These are phyloP conservation scores for Taenaris catops DNA, from an alignment of 2,888 invertebrate species.

Conservation along the genomic window DNA sequence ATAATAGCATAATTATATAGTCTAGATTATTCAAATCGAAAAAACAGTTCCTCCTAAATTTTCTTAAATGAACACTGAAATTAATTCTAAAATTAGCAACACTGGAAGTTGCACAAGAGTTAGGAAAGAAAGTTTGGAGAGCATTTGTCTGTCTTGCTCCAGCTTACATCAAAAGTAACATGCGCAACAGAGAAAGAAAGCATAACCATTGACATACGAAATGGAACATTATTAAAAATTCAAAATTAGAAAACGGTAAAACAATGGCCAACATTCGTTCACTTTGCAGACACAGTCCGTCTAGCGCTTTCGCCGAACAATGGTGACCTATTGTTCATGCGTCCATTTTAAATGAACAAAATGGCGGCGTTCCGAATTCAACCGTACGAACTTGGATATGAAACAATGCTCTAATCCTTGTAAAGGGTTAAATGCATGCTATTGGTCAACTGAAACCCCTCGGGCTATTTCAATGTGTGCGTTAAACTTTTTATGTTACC, in stretches of 20 bases:
- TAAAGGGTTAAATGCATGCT: conserved; percentile 73
- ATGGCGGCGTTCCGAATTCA: conserved; percentile 65
- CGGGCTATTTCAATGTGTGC: conserved; percentile 34
- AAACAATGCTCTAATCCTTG: conserved; percentile 73
- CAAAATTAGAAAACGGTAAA: conserved; percentile 62
- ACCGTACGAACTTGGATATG: conserved; percentile 49
- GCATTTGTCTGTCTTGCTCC: too few relatives aligned
- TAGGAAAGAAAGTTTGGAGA: too few relatives aligned
- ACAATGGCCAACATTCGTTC: conserved; percentile 62
- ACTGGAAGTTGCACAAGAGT: too few relatives aligned
- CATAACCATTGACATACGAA: conserved; percentile 29
- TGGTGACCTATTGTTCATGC: conserved; percentile 65
- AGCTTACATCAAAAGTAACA: not conserved
- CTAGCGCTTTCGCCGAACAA: conserved; percentile 57
- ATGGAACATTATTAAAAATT: conserved; percentile 39
- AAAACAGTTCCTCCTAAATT: too few relatives aligned
- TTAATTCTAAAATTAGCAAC: too few relatives aligned
- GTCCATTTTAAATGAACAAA: conserved; percentile 79
- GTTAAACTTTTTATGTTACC: too few relatives aligned
- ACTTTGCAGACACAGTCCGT: conserved; percentile 49
- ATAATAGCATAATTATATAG: too few relatives aligned
- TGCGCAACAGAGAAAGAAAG: conserved; percentile 20
- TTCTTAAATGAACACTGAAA: too few relatives aligned
- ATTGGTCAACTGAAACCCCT: conserved; percentile 70
- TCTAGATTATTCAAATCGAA: too few relatives aligned